Base-by-base conservation (phyloP, 2,888 invertebrate species). In the Oligia fasciuncula region DNA sequence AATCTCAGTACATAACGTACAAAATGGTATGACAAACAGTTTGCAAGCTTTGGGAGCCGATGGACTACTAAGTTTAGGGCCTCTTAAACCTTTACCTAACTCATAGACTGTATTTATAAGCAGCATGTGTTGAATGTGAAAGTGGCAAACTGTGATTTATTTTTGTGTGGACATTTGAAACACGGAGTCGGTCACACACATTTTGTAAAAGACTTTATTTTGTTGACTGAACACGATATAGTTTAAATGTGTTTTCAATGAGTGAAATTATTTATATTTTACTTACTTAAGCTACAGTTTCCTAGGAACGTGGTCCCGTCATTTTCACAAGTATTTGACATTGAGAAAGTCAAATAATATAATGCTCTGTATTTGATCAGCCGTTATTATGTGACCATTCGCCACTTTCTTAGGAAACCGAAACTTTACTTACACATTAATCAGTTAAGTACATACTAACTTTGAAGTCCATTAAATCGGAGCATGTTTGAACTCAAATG, bases 51-150 rank as follows among this genome's bases (percentile, higher is more conserved):
- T 98, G 14, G 98, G 98, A 76, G 98, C 98, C 6, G 97, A 98
- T 60, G 98, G 98, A 17, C 97, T 98, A 79, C 93, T 98, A 76
- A 98, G 98, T 89, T 95, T 98, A 90, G 98, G 98, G 0, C 98
- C 98, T 8, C 95, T 98, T 2, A 98, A 98, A 92, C 97, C 97
- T 9, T 94, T 97, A 92, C 97, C 97, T 71, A 96, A 96, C 85
- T 93, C 95, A 73, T 96, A 95, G 77, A 82, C 66, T 78, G 73
- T 74, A 35, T 71, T 2, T 13, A n/a, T 75, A 49, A 46, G 46
- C 43, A 68, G 6, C n/a, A 40, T 67, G 63, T 70, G 76, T 79
- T 79, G 63, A 54, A 82, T 57, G 77, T 77, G 80, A 77, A 60
- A 68, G 83, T 69, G 70, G 60, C 63, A 51, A 71, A 78, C 88